Percentiles rank a stretch among this genome's conserved stretches.
Conservation (phyloP, 1,140 invertebrate genomes). For the Parasteatoda tepidariorum region DNA sequence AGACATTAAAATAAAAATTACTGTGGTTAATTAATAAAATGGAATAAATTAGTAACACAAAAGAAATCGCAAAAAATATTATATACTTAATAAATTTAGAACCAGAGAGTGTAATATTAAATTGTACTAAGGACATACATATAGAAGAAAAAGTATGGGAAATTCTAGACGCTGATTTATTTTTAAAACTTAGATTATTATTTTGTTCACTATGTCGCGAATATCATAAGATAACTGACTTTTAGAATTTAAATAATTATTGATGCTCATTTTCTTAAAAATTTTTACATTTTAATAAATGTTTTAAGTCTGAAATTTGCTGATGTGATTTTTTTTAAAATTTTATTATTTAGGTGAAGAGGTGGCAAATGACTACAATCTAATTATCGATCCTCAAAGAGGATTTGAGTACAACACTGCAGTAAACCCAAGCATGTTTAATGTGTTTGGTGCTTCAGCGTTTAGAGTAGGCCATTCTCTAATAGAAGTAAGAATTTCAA, state of each 20-base stretch:
- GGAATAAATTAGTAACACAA: too few species aligned
- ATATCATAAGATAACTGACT: too few species aligned
- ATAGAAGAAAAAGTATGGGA: too few species aligned
- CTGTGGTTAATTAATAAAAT: too few species aligned
- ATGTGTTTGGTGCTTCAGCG: constrained; percentile 77
- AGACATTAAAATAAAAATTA: too few species aligned
- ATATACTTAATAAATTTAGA: too few species aligned
- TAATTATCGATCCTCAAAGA: constrained; percentile 12
- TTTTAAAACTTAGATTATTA: too few species aligned
- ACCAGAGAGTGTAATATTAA: too few species aligned
- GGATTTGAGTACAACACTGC: constrained; percentile 52
- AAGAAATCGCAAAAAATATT: too few species aligned
- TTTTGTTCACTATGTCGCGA: too few species aligned
- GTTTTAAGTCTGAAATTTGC: neutral
- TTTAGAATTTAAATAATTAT: neutral
- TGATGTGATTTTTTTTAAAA: neutral
- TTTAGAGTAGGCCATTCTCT: constrained; percentile 91
- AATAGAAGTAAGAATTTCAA: constrained; percentile 31
- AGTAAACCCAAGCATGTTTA: constrained; percentile 73
- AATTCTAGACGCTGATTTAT: too few species aligned
- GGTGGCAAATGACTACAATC: constrained; percentile 30
- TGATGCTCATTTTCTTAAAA: neutral
- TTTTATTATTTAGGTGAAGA: constrained; percentile 28
- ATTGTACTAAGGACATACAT: too few species aligned
- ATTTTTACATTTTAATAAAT: neutral